Conservation (phyloP, 2,113 vertebrate genomes). For the Podarcis muralis region DNA sequence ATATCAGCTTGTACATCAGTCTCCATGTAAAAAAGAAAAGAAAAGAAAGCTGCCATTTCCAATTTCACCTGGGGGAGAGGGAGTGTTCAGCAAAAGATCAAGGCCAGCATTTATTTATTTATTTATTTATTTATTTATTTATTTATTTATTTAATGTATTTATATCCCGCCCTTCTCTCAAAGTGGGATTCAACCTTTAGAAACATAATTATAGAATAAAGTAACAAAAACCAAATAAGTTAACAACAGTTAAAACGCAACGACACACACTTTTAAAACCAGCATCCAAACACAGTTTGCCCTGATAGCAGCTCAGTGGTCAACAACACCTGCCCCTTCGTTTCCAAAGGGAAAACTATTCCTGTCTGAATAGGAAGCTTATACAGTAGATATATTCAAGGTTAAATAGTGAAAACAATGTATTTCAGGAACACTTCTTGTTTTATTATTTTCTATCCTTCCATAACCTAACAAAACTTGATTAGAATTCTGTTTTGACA, state of each 20-base stretch:
- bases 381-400: neutral
- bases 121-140: no score
- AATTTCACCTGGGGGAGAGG: neutral
- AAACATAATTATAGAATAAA: no score
- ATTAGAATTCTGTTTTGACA: slow-evolving; percentile 23
- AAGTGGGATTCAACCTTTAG: no score
- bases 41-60: neutral
- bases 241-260: no score
- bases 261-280: no score
- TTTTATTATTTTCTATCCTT: neutral
- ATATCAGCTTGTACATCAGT: neutral
- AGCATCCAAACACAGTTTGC: no score
- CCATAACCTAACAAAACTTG: neutral
- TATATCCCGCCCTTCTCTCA: no score
- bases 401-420: neutral
- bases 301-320: no score
- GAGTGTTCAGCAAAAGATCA: neutral
- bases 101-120: neutral
- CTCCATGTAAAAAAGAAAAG: neutral
- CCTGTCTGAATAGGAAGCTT: neutral
- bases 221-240: no score
- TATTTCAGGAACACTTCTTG: neutral
- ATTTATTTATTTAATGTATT: no score
- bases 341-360: no score
- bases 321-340: no score